phyloP scores from a whole-genome alignment of 2,888 invertebrate genomes.

The Acleris laterana region DNA sequence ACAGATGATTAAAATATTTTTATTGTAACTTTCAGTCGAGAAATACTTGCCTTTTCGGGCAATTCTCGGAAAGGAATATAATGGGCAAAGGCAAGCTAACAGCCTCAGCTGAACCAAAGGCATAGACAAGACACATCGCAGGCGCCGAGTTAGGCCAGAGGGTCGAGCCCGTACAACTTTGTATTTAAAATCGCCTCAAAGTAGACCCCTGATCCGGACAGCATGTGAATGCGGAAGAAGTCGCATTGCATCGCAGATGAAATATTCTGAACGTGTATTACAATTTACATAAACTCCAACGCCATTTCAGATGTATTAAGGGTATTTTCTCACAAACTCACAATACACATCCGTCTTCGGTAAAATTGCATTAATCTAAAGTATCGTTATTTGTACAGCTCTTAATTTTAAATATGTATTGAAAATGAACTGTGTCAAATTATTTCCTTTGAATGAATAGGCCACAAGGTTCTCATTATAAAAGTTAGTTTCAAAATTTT shows the following conservation, averaged over 20 bases:
- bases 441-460: neutral
- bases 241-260: slow-evolving; percentile 57
- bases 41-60: slow-evolving; percentile 23
- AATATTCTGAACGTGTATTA: slow-evolving; percentile 75
- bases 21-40: slow-evolving; percentile 10
- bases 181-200: slow-evolving; percentile 45
- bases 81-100: slow-evolving; percentile 10
- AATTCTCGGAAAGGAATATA: slow-evolving; percentile 33
- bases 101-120: too few species aligned
- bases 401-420: too few species aligned
- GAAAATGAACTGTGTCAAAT: neutral
- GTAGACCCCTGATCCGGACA: slow-evolving; percentile 60
- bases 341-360: slow-evolving; percentile 68
- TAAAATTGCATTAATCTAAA: slow-evolving; percentile 12
- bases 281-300: slow-evolving; percentile 77
- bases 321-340: slow-evolving; percentile 70
- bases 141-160: too few species aligned
- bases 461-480: neutral
- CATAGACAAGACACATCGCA: too few species aligned
- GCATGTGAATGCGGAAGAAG: slow-evolving; percentile 65
- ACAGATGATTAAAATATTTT: slow-evolving; percentile 13
- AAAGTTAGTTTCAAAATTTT: slow-evolving; percentile 30
- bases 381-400: neutral
- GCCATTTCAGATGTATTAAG: slow-evolving; percentile 76
- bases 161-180: too few species aligned